Evolutionary conservation across 2,888 invertebrate species (phyloP), one percentile per base, ranked within the genome.

Genomic region (Amiota communis): DNA sequence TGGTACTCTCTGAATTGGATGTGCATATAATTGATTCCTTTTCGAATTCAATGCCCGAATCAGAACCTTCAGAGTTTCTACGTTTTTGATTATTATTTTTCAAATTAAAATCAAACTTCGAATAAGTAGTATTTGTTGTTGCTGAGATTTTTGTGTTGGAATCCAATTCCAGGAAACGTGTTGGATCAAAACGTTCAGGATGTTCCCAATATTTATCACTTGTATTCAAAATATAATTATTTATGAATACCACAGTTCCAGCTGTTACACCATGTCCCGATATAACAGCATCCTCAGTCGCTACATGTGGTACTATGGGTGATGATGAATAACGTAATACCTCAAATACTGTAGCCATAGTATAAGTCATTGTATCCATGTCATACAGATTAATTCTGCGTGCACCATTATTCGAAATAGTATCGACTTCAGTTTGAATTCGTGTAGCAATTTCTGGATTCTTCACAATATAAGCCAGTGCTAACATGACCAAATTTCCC

Each of bases 241-340:
- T 97, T 36, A 97, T 93, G 84, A 97, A 95, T 0, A 97, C 92
- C 71, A 96, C 92, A 0, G 96, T 95, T 0, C 95, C 96, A 84
- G 94, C 94, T 68, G 93, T 92, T 0, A 97, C 92, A 0, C 92
- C 91, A 82, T 92, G 95, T 0, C 94, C 96, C 59, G 93, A 92
- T 8, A 97, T 92, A 0, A 92, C 91, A 0, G 94, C 93, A 82
- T 95, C 93, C 80, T 93, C 92, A 0, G 95, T 95, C 0, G 97
- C 96, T 0, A 96, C 96, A 85, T 97, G 97, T 0, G 97, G 97
- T 0, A 97, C 97, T 74, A 97, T 97, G 0, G 97, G 97, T 0
- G 97, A 97, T 0, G 96, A 96, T 0, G 95, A 93, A 71, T 93
- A 93, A 69, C 97, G 90, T 0, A 97, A 89, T 0, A 95, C 94